Evolutionary conservation across 2,797 vertebrate genomes (phyloP).

Genomic region (Echiichthys vipera): DNA sequence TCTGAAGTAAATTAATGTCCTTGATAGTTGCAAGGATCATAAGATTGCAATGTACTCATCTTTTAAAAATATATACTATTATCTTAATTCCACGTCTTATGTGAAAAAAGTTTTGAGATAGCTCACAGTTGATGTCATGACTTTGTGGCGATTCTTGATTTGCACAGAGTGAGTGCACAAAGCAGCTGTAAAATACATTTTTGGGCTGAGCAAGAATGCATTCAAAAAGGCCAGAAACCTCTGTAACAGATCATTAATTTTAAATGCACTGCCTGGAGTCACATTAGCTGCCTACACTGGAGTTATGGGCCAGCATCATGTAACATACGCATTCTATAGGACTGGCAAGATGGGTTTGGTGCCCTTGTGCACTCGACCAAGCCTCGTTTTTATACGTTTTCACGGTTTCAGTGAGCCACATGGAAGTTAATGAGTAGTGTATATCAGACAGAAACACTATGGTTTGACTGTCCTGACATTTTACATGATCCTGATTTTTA

Average conservation of each 20-base stretch:
- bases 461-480: neutral
- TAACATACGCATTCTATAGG: conserved; percentile 1
- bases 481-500: neutral
- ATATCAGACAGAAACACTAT: conserved; percentile 2
- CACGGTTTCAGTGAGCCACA: neutral
- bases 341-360: conserved; percentile 18
- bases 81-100: conserved; percentile 33
- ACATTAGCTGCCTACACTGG: conserved; percentile 55
- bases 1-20: conserved; percentile 38
- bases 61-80: too few species aligned
- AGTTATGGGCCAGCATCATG: conserved; percentile 48
- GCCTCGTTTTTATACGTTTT: neutral
- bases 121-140: conserved; percentile 60
- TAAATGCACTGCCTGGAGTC: conserved; percentile 62
- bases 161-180: conserved; percentile 53
- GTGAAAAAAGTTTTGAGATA: conserved; percentile 47
- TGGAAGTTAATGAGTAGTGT: neutral
- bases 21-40: conserved; percentile 23
- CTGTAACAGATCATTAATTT: conserved; percentile 75
- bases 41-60: conserved; percentile 19
- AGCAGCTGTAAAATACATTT: conserved; percentile 68
- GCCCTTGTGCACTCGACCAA: conserved; percentile 23
- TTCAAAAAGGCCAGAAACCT: conserved; percentile 67
- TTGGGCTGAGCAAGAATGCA: conserved; percentile 58
- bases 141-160: conserved; percentile 52